phyloP scores from a whole-genome alignment of 2,113 vertebrate species.

The Corythornis vintsioides region DNA sequence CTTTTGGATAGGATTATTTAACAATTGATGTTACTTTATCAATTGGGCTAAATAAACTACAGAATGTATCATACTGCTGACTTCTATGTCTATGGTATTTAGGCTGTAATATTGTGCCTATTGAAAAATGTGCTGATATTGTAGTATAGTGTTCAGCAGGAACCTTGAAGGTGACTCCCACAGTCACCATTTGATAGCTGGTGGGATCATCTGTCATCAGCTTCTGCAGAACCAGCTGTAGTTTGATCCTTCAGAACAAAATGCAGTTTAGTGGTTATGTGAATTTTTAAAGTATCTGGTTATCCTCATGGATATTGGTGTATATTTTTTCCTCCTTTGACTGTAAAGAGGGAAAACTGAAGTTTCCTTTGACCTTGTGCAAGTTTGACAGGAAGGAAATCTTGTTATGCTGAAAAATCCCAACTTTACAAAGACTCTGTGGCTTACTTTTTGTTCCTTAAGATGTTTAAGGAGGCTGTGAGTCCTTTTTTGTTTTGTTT shows the following conservation, averaged over 20 bases:
- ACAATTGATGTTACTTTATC: not conserved
- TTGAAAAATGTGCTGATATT: not conserved
- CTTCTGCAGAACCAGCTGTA: not conserved
- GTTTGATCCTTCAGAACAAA: not conserved
- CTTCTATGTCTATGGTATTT: not conserved
- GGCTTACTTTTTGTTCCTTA: not conserved
- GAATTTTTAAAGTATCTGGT: not conserved
- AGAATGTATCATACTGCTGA: not conserved
- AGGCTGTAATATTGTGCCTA: not conserved
- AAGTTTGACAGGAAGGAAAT: not conserved
- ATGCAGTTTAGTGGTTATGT: not conserved
- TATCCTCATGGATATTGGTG: not conserved
- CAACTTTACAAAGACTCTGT: not conserved
- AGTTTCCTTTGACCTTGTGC: not conserved
- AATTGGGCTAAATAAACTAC: not conserved
- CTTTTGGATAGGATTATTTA: not conserved
- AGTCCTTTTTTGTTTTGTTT: not conserved
- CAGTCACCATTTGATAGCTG: not conserved
- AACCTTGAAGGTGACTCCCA: not conserved
- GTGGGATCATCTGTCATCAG: not conserved
- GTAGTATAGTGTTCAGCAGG: not conserved
- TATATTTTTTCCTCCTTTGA: not conserved
- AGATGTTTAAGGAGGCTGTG: not conserved
- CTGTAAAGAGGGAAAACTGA: not conserved
- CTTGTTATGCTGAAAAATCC: not conserved